Conservation (phyloP, 2,113 vertebrate genomes). For the Marcusenius ussheri region DNA sequence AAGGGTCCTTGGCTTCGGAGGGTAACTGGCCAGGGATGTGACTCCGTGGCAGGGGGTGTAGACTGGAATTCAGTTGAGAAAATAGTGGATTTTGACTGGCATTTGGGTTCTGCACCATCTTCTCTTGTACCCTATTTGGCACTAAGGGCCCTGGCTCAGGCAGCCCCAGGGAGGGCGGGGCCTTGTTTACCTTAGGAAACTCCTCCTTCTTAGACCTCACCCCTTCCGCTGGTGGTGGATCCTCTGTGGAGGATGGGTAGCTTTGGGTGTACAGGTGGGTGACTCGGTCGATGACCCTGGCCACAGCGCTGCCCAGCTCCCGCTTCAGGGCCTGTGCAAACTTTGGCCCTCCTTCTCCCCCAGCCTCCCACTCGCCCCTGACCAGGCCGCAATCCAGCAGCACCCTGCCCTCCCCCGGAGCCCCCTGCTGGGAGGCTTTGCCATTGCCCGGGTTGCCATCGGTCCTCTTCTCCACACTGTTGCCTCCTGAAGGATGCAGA, state of each 20-base stretch:
- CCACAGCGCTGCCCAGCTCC: constrained; percentile 61
- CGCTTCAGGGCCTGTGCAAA: constrained; percentile 63
- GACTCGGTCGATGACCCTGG: constrained; percentile 64
- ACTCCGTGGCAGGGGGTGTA: constrained; percentile 45
- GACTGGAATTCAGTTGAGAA: constrained; percentile 41
- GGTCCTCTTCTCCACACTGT: background rate
- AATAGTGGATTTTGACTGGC: constrained; percentile 38
- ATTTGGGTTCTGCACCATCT: constrained; percentile 33
- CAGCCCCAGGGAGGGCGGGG: constrained; percentile 36
- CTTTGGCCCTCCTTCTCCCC: constrained; percentile 47
- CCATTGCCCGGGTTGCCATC: constrained; percentile 18
- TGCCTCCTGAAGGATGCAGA: background rate
- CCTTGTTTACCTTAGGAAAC: constrained; percentile 25
- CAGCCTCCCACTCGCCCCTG: constrained; percentile 52
- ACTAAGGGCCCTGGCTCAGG: constrained; percentile 37
- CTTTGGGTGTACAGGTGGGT: constrained; percentile 57
- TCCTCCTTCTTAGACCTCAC: constrained; percentile 32
- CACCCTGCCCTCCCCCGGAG: constrained; percentile 47
- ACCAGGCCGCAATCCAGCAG: constrained; percentile 56
- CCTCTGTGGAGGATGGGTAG: constrained; percentile 32
- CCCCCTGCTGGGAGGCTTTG: constrained; percentile 36
- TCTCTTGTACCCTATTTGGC: constrained; percentile 47
- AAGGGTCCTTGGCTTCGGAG: constrained; percentile 46
- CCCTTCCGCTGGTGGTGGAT: background rate
- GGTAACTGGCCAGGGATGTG: constrained; percentile 36